Evolutionary conservation across 2,888 invertebrate genomes (phyloP), one percentile per base, ranked within the genome.

Genomic region (Sthenelais limicola): DNA sequence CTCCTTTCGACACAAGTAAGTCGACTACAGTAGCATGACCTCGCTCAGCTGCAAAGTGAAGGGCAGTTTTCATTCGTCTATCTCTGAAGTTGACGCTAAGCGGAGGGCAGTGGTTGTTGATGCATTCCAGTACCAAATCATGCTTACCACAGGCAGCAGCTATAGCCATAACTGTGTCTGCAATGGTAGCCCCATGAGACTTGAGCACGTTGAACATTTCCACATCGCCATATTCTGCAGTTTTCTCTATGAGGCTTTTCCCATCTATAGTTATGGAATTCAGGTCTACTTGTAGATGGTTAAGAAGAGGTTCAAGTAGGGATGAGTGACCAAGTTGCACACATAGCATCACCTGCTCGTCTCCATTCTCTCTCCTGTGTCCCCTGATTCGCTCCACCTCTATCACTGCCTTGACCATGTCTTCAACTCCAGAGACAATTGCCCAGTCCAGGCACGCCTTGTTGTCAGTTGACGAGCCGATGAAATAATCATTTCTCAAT

Each of bases 391-490:
- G n/a, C 62, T 62, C 62, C 1, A 43, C 62, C 26, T 38, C 24
- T 35, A 62, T 62, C 9, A 62, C 62, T 18, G 35, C 62, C 21
- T 62, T 62, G 12, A 62, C 62, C 62, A 62, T 62, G 21, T 62
- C 38, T 3, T 38, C 38, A 2, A 43, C 35, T 1, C 62, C 62
- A 12, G 62, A 62, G 3, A 43, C 26, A 24, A 62, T 62, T 1
- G 62, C 62, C 62, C 62, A 62, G 24, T 62, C 62, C n/a, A 62
- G 24, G 24, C 62, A 62, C 38, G 62, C 43, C 26, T 62, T 62
- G 1, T 15, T 15, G 7, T 62, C 62, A 5, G 38, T 26, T 7
- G 43, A 24, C 3, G 43, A 24, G 26, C 38, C 35, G 2, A 62
- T 43, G 2, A 35, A 7, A 3, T 62, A 43, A 28, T 62, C 62